Conservation (phyloP, 2,113 vertebrate species). For the Edolisoma coerulescens region DNA sequence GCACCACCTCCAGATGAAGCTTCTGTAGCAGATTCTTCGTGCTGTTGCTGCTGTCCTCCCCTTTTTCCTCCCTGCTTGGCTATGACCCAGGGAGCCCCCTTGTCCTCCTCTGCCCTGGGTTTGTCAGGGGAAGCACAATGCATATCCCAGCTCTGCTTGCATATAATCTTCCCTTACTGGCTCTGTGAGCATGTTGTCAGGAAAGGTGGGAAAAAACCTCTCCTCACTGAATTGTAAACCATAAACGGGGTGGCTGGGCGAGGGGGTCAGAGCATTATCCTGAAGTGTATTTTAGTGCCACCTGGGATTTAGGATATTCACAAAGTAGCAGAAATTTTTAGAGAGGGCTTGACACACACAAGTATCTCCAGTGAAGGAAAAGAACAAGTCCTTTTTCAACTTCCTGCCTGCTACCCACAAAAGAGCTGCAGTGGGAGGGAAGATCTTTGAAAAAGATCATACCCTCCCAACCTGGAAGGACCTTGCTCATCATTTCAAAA, state of each 20-base stretch:
- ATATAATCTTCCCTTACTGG: not conserved
- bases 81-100: fast-evolving
- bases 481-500: not conserved
- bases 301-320: not conserved
- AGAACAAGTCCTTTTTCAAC: not conserved
- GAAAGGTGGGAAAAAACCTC: not conserved
- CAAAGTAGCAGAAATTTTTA: not conserved
- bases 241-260: fast-evolving
- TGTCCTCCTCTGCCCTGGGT: not conserved
- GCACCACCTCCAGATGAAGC: not conserved
- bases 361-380: not conserved
- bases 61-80: not conserved
- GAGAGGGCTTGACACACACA: not conserved
- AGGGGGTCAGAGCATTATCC: not conserved
- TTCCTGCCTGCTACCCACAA: not conserved
- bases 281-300: not conserved
- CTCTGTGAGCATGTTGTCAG: not conserved
- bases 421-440: not conserved
- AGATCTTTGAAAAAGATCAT: not conserved
- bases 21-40: fast-evolving
- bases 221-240: not conserved
- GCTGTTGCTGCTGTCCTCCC: fast-evolving
- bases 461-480: not conserved
- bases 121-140: not conserved
- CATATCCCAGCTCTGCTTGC: not conserved